These are phyloP conservation scores for Zeus faber DNA, from an alignment of 2,113 vertebrate species.

Conservation along the genomic window DNA sequence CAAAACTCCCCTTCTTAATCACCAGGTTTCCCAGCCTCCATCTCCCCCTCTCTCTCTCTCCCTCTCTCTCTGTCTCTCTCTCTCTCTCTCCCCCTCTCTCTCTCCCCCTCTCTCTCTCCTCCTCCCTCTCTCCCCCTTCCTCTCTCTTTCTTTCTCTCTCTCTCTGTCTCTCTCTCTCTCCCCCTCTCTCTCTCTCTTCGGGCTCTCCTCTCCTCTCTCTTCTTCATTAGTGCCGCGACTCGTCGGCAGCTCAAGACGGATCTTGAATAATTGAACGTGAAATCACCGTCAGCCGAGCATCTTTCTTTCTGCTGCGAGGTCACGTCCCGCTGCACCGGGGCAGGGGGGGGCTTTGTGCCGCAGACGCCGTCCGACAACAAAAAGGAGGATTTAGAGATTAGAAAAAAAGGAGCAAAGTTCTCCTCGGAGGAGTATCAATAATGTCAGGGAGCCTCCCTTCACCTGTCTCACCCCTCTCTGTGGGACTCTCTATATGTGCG, in stretches of 20 bases:
- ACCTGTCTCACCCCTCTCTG: conserved; percentile 28
- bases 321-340: conserved; percentile 14
- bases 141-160: not conserved
- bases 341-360: conserved; percentile 32
- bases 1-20: no score
- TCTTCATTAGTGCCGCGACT: not conserved
- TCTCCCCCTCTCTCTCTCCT: not conserved
- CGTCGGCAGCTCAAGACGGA: not conserved
- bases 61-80: not conserved
- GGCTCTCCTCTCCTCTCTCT: not conserved
- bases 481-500: conserved; percentile 23
- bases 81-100: not conserved
- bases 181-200: conserved; percentile 8
- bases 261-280: conserved; percentile 17
- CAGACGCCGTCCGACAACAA: conserved; percentile 21
- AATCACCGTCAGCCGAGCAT: conserved; percentile 11
- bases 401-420: conserved; percentile 35
- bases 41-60: not conserved
- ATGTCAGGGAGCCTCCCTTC: conserved; percentile 8
- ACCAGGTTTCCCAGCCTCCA: no score
- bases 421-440: conserved; percentile 33
- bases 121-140: not conserved
- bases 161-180: not conserved
- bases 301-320: no score
- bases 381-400: conserved; percentile 40